Base-by-base conservation (phyloP, 2,888 invertebrate genomes). In the Limnephilus lunatus region DNA sequence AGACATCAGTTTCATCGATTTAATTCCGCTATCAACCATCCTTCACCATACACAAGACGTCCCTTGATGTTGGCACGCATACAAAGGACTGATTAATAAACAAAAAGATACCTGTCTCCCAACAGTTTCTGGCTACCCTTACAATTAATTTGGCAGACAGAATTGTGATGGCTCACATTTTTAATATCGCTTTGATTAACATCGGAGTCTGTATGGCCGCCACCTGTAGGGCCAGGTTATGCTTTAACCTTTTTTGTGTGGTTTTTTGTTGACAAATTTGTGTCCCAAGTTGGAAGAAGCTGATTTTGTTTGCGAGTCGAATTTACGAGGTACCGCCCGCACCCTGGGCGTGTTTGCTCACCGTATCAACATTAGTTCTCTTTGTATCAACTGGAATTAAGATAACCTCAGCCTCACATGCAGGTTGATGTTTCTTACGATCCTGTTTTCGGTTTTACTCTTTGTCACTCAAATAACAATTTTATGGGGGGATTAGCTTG, bases 211-310 rank as follows among this genome's bases (percentile, higher is more conserved):
- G 14, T 80, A 68, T n/a, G 80, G 80, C 39, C 68, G 39, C 88
- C 88, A 89, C 88, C 88, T 89, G 88, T 89, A 81, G 68, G 88
- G 88, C 19, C 25, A 80, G n/a, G 88, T 81, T 80, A 80, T 68
- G 80, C 68, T 68, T 68, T 2, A 68, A 68, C n/a, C n/a, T 68
- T 89, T 89, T 89, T 89, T 89, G 88, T 89, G 19, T 19, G n/a
- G 32, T 89, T 89, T 89, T 89, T 89, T 89, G 88, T 89, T 89
- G 88, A 89, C 88, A 89, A 68, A 89, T 89, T 89, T 89, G 32
- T 89, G 81, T 89, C 88, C 88, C 88, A 39, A 89, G 44, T 81
- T 30, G 86, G 30, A 48, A 86, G 86, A 86, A 86, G 86, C 86
- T 48, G 86, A 53, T 81, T 89, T 89, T 89, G 88, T 89, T 89